Base-by-base conservation (phyloP, 2,888 invertebrate genomes). In the Rotaria magnacalcarata region DNA sequence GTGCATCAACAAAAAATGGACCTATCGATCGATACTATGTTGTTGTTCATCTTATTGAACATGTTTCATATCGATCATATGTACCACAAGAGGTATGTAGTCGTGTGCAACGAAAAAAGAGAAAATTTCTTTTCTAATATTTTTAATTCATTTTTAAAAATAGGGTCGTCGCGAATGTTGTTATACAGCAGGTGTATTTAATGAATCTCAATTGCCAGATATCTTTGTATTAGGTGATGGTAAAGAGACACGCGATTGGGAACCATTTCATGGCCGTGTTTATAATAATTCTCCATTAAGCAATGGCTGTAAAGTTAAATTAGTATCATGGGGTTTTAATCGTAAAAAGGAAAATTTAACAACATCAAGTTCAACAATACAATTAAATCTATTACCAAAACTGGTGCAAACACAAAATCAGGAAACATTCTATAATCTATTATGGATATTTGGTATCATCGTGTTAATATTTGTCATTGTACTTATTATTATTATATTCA, bases 21-120 rank as follows among this genome's bases (percentile, higher is more conserved):
- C 86, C 86, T 0, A 80, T 86, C 21, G 47, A 80, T 21, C 85
- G 85, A 60, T 86, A 86, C 11, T 86, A 85, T 85, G 19, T 86
- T 41, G 85, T 86, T n/a, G 80, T 86, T 50, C 80, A 84, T 34
- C 80, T 75, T 4, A 47, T 86, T 6, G 86, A 80, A 47, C 43
- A 80, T 47, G 19, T 80, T 24, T 7, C 80, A 24, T 80, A 80
- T 47, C 80, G 47, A 80, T 34, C 41, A 24, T 80, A 80, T 47
- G 80, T 80, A 19, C 80, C 80, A n/a, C 80, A 80, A 80, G 80
- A 80, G 21, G 75, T 75, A 75, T 24, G 10, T 3, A 21, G 47
- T 14, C 0, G 50, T 50, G 8, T 50, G 50, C 50, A 11, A 50
- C n/a, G n/a, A 50, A 14, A 50, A 4, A 50, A 50, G 4, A 50